These are phyloP conservation scores for Chloroceryle inda DNA, from an alignment of 2,797 vertebrate genomes.

Conservation along the genomic window DNA sequence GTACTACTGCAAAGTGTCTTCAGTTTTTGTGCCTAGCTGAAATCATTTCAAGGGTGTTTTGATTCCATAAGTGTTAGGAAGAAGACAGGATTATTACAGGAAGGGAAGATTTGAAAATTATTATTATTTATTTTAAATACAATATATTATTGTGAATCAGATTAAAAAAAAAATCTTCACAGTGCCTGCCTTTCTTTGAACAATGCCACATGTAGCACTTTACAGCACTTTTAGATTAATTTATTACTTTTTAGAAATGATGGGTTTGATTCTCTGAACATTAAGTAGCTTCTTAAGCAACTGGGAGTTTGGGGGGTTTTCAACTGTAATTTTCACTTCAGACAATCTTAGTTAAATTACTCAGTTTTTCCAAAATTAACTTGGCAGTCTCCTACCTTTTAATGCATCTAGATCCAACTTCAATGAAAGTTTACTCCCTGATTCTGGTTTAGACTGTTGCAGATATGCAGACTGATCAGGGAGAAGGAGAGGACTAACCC, in stretches of 20 bases:
- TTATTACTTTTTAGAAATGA: neutral
- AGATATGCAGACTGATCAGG: neutral
- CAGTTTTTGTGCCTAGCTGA: neutral
- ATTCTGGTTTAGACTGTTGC: neutral
- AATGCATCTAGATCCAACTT: neutral
- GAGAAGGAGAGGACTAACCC: neutral
- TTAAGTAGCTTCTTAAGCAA: neutral
- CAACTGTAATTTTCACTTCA: neutral
- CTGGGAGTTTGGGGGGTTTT: accelerated
- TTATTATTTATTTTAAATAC: neutral
- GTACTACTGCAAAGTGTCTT: neutral
- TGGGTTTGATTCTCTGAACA: neutral
- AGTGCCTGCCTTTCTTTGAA: neutral
- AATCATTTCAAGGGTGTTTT: neutral
- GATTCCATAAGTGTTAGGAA: neutral
- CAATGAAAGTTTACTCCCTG: neutral
- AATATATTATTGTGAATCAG: neutral
- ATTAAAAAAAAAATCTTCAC: neutral
- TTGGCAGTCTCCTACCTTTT: neutral
- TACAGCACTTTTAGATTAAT: neutral
- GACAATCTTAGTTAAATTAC: neutral
- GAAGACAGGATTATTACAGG: neutral
- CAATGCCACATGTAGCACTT: neutral
- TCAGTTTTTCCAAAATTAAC: neutral
- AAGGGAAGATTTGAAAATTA: neutral